A percentile compares a stretch with the other conserved stretches of the same genome.
Evolutionary conservation across 2,888 invertebrate genomes (phyloP).

Genomic region (Apocheima hispidaria): DNA sequence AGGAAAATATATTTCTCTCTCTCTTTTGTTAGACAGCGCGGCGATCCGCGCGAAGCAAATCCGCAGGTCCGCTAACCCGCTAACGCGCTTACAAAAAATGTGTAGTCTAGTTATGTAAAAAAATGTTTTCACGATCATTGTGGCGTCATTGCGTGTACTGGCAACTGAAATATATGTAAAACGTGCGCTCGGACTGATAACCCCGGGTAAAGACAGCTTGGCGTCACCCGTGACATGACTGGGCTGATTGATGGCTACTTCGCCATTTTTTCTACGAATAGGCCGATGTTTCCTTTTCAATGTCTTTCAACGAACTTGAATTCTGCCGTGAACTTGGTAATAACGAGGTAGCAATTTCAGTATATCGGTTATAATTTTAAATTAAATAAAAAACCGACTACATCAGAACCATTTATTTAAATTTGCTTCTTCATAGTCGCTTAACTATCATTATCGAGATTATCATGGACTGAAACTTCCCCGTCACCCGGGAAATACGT

Average conservation of each 20-base stretch:
- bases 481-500: too few species aligned
- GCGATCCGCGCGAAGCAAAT: too few species aligned
- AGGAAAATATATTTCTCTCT: too few species aligned
- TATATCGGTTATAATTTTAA: too few species aligned
- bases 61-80: too few species aligned
- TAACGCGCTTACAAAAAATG: too few species aligned
- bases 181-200: constrained; percentile 7
- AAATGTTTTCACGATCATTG: neutral
- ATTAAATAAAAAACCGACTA: too few species aligned
- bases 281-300: constrained; percentile 6
- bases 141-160: constrained; percentile 3
- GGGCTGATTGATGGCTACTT: constrained; percentile 13
- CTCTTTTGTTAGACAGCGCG: too few species aligned
- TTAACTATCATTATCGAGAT: too few species aligned
- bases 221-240: constrained; percentile 9
- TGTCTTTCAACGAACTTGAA: constrained; percentile 8
- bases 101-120: constrained; percentile 7
- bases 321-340: constrained; percentile 1
- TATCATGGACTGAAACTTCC: too few species aligned
- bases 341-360: neutral
- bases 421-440: too few species aligned
- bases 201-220: constrained; percentile 19
- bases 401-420: too few species aligned
- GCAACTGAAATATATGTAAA: neutral
- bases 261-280: constrained; percentile 10